Percentiles rank a stretch among this genome's conserved stretches.
phyloP scores from a whole-genome alignment of 2,797 vertebrate species.

The Gallinago stenura region DNA sequence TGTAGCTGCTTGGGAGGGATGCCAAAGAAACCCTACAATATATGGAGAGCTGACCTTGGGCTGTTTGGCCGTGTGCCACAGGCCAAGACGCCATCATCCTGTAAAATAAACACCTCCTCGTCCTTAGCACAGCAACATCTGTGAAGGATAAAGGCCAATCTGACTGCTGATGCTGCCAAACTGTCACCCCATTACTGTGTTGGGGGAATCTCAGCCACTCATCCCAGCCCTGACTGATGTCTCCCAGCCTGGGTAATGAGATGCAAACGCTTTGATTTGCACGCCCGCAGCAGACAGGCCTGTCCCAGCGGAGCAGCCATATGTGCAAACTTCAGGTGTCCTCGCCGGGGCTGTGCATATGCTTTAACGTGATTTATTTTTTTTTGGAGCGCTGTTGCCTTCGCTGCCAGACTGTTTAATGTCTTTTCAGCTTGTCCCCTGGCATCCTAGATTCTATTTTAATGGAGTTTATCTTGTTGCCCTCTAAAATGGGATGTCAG shows the following conservation, averaged over 20 bases:
- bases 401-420: neutral
- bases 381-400: neutral
- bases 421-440: constrained; percentile 4
- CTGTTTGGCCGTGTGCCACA: constrained; percentile 32
- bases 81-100: constrained; percentile 13
- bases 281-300: neutral
- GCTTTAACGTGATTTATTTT: neutral
- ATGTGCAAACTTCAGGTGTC: constrained; percentile 58
- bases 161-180: constrained; percentile 46
- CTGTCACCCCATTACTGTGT: neutral
- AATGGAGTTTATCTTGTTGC: neutral
- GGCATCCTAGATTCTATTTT: constrained; percentile 5
- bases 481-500: neutral
- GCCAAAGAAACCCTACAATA: neutral
- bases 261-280: constrained; percentile 34
- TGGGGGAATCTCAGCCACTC: constrained; percentile 25
- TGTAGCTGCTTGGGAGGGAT: neutral
- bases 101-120: constrained; percentile 25
- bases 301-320: constrained; percentile 31
- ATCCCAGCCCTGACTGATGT: neutral
- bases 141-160: constrained; percentile 12
- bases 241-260: constrained; percentile 12
- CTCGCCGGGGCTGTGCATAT: neutral
- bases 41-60: constrained; percentile 35
- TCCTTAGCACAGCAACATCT: constrained; percentile 45